phyloP scores from a whole-genome alignment of 2,888 invertebrate species.

The Eilema caniola region DNA sequence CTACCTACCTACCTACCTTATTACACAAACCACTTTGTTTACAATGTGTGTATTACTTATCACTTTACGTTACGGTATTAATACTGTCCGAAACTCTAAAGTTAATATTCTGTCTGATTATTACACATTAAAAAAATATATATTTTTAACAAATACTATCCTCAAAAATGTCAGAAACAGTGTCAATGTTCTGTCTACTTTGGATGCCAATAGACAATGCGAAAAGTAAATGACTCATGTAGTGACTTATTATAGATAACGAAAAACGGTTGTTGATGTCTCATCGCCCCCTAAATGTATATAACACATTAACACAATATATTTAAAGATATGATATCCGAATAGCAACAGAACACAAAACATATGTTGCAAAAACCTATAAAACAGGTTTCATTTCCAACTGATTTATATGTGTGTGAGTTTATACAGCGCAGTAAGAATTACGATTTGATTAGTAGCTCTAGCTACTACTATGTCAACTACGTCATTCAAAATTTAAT shows the following conservation, averaged over 20 bases:
- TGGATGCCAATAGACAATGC: background rate
- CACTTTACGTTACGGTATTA: background rate
- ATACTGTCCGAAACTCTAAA: too few relatives aligned
- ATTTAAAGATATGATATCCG: slow-evolving; percentile 3
- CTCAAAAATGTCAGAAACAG: too few relatives aligned
- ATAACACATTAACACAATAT: background rate
- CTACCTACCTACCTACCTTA: too few relatives aligned
- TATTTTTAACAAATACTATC: too few relatives aligned
- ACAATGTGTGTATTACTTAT: background rate
- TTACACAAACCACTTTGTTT: background rate
- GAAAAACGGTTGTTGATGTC: background rate
- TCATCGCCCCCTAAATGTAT: background rate
- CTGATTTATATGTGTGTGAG: slow-evolving; percentile 20
- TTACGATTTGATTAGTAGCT: slow-evolving; percentile 22
- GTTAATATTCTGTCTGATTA: too few relatives aligned
- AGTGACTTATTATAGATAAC: background rate
- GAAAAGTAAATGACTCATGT: background rate
- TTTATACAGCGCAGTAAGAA: slow-evolving; percentile 18
- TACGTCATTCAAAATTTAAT: slow-evolving; percentile 25
- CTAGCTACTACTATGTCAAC: background rate
- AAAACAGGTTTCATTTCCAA: slow-evolving; percentile 28
- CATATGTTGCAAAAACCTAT: slow-evolving; percentile 22
- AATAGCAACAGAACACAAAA: slow-evolving; percentile 14
- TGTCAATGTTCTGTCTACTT: too few relatives aligned
- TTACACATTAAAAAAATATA: too few relatives aligned